Evolutionary conservation across 2,888 invertebrate genomes (phyloP), one percentile per base, ranked within the genome.

Genomic region (Andrena trimmerana): DNA sequence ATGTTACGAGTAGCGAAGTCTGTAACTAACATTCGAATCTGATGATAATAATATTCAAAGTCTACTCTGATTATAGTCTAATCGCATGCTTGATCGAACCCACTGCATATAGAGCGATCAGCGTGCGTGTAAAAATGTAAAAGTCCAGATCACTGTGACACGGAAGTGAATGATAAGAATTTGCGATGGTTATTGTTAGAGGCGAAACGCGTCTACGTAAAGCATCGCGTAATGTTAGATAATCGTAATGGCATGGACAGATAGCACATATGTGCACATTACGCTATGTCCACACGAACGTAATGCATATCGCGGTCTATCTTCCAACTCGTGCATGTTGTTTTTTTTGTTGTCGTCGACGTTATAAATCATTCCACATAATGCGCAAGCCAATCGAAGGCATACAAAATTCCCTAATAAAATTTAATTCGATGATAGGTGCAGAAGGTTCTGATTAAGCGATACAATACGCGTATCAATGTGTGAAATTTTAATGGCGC

Each of bases 241-340:
- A 59, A 59, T 59, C 60, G 57, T 60, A 73, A 78, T 36, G 20
- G 59, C 7, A 72, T 20, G 36, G 24, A 59, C 31, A 20, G 48
- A 57, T 36, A 24, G 6, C 4, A 63, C 13, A 36, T 36, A 7
- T 33, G 24, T 60, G 10, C 36, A 33, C 4, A 16, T 57, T 57
- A 29, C 8, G n/a, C n/a, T 42, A 42, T 31, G n/a, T 31, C 7
- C 4, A 33, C 7, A 7, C 7, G 6, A 31, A 13, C 24, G 10
- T 74, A 67, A 42, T 42, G 42, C 20, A 67, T n/a, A 2, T 31
- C n/a, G 57, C 8, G 5, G 59, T 24, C 48, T 59, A 42, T 24
- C 4, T 5, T 2, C 4, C 24, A 33, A 16, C 10, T 36, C 54
- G 33, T 59, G 20, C 62, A 71, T 16, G 29, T 31, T 8, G 48